Conservation (phyloP, 2,888 invertebrate genomes). For the Nephrotoma appendiculata region DNA sequence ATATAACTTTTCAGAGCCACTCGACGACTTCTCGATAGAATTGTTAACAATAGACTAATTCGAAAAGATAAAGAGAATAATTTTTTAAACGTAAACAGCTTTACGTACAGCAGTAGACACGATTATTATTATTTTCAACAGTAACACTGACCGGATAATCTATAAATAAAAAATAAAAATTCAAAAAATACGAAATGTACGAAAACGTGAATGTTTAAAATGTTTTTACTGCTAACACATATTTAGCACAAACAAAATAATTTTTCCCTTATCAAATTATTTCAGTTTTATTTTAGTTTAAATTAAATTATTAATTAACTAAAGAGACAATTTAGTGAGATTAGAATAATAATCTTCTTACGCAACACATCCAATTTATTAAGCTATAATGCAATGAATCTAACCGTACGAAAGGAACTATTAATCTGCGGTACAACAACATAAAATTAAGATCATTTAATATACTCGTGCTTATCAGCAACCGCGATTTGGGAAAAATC, state of each 20-base stretch:
- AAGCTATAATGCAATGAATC: not conserved
- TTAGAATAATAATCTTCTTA: not conserved
- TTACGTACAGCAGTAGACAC: not conserved
- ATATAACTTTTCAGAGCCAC: not conserved
- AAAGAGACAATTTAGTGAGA: not conserved
- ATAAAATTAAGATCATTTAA: not conserved
- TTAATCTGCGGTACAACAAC: not conserved
- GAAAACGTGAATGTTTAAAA: not conserved
- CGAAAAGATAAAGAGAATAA: not conserved
- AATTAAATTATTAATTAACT: not conserved
- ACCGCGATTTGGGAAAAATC: not conserved
- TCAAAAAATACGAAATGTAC: not conserved
- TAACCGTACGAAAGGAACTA: not conserved
- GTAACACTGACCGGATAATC: not conserved
- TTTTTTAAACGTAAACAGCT: not conserved
- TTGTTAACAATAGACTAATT: not conserved
- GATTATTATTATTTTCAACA: not conserved
- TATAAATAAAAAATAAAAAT: not conserved
- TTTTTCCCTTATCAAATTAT: not conserved
- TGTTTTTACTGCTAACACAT: not conserved
- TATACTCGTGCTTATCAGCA: not conserved
- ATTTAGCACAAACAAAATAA: not conserved
- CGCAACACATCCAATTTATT: not conserved
- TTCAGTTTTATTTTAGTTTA: not conserved
- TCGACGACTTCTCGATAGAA: not conserved